phyloP scores from a whole-genome alignment of 1,140 invertebrate genomes.

The Lucilia cuprina region DNA sequence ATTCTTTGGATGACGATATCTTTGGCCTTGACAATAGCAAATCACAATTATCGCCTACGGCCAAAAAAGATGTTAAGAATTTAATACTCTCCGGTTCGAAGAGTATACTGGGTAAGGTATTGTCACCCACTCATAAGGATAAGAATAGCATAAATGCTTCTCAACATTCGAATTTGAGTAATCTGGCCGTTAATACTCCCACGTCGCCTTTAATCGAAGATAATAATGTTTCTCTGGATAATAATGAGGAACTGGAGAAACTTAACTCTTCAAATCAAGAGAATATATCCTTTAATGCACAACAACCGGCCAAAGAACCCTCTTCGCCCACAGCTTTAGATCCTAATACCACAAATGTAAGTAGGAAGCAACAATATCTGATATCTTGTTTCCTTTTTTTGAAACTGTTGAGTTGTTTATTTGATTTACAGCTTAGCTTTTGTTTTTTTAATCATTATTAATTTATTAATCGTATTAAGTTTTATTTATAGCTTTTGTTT shows the following conservation, averaged over 20 bases:
- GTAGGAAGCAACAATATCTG: background rate
- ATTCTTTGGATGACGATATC: slow-evolving; percentile 55
- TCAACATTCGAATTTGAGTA: slow-evolving; percentile 45
- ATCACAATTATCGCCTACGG: slow-evolving; percentile 50
- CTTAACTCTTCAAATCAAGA: slow-evolving; percentile 22
- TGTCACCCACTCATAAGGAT: slow-evolving; percentile 75
- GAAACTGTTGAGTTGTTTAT: background rate
- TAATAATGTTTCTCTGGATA: background rate
- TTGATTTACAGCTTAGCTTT: slow-evolving; percentile 14
- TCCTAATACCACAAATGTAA: slow-evolving; percentile 57
- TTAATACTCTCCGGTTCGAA: slow-evolving; percentile 78
- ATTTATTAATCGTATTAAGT: slow-evolving; percentile 20
- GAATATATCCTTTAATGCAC: slow-evolving; percentile 33
- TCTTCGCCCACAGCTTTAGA: slow-evolving; percentile 47
- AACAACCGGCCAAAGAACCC: slow-evolving; percentile 40
- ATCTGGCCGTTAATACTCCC: slow-evolving; percentile 11
- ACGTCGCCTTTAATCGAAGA: slow-evolving; percentile 13
- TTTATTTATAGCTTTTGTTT: slow-evolving; percentile 41
- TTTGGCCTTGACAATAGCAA: slow-evolving; percentile 43
- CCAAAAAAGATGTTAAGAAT: slow-evolving; percentile 76
- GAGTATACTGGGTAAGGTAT: slow-evolving; percentile 78
- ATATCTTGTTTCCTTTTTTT: slow-evolving; percentile 2
- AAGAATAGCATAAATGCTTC: slow-evolving; percentile 63
- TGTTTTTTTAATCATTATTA: no score
- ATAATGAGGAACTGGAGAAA: slow-evolving; percentile 66